Percentiles rank a stretch among this genome's conserved stretches.
Conservation (phyloP, 2,113 vertebrate genomes). For the Nothobranchius kuhntae region DNA sequence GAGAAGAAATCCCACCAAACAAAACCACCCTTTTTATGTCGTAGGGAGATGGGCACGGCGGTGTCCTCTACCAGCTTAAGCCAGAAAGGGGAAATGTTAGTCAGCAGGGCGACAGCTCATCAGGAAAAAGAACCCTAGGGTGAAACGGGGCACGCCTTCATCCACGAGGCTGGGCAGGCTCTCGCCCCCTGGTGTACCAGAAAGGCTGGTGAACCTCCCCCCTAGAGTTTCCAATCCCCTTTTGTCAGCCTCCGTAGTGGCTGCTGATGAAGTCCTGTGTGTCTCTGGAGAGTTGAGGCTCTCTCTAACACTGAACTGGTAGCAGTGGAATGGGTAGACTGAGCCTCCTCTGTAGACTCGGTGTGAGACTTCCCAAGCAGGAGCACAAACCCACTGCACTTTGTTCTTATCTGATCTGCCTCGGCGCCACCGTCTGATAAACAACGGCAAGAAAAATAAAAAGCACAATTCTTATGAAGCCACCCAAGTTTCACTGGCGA, state of each 20-base stretch:
- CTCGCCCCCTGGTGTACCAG: slow-evolving; percentile 62
- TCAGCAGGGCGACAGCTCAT: slow-evolving; percentile 55
- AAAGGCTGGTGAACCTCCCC: slow-evolving; percentile 37
- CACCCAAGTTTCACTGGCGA: slow-evolving; percentile 54
- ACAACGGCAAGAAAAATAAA: slow-evolving; percentile 62
- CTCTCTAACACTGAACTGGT: slow-evolving; percentile 45
- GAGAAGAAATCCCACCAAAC: slow-evolving; percentile 69
- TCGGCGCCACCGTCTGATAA: slow-evolving; percentile 56
- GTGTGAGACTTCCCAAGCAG: slow-evolving; percentile 25
- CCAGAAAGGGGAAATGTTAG: slow-evolving; percentile 71
- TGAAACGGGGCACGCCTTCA: slow-evolving; percentile 37
- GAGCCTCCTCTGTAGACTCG: slow-evolving; percentile 22
- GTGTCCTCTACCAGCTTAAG: slow-evolving; percentile 61
- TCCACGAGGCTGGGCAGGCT: slow-evolving; percentile 45
- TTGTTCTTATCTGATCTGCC: slow-evolving; percentile 63
- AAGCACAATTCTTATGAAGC: slow-evolving; percentile 44
- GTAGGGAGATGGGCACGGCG: slow-evolving; percentile 63
- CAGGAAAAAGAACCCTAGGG: slow-evolving; percentile 58
- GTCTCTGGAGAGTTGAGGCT: slow-evolving; percentile 46
- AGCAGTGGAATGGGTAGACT: slow-evolving; percentile 39
- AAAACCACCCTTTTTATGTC: slow-evolving; percentile 69
- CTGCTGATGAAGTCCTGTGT: slow-evolving; percentile 41
- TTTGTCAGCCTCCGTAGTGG: slow-evolving; percentile 61
- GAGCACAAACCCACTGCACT: slow-evolving; percentile 24
- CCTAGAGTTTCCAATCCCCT: slow-evolving; percentile 64